A percentile compares a stretch with the other conserved stretches of the same genome.
Conservation (phyloP, 1,140 invertebrate genomes). For the Oncopeltus fasciatus region DNA sequence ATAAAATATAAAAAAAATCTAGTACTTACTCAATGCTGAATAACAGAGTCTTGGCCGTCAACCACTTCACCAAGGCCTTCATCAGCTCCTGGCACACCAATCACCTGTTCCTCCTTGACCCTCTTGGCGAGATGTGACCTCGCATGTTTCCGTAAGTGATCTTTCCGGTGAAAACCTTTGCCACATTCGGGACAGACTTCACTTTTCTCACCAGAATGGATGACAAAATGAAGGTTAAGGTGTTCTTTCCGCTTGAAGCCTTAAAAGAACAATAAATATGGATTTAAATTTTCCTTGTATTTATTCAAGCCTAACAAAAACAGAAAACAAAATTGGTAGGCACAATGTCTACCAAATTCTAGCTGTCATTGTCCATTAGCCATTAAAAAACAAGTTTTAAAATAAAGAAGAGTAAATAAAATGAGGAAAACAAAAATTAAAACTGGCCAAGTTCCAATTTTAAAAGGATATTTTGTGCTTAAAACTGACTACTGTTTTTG, state of each 20-base stretch:
- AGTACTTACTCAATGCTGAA: conserved; percentile 3
- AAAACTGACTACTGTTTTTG: too few species aligned
- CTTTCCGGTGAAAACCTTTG: conserved; percentile 60
- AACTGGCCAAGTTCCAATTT: background rate
- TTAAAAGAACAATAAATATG: too few species aligned
- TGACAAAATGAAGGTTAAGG: conserved; percentile 66
- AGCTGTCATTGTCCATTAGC: too few species aligned
- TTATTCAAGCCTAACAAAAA: too few species aligned
- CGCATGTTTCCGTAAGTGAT: conserved; percentile 46
- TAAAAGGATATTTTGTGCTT: too few species aligned
- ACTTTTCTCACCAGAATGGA: conserved; percentile 71
- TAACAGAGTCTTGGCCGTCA: background rate
- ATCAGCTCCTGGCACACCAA: background rate
- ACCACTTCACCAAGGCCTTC: background rate
- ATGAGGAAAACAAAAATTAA: background rate
- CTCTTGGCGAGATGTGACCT: conserved; percentile 25
- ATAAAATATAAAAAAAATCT: too few species aligned
- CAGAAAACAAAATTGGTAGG: too few species aligned
- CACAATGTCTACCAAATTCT: too few species aligned
- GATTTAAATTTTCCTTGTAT: too few species aligned
- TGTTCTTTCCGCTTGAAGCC: conserved; percentile 70
- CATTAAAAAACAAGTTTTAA: background rate
- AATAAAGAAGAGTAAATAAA: background rate
- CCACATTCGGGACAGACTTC: conserved; percentile 74
- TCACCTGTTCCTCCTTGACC: conserved; percentile 15